Base-by-base conservation (phyloP, 2,113 vertebrate genomes). In the Nettapus auritus region DNA sequence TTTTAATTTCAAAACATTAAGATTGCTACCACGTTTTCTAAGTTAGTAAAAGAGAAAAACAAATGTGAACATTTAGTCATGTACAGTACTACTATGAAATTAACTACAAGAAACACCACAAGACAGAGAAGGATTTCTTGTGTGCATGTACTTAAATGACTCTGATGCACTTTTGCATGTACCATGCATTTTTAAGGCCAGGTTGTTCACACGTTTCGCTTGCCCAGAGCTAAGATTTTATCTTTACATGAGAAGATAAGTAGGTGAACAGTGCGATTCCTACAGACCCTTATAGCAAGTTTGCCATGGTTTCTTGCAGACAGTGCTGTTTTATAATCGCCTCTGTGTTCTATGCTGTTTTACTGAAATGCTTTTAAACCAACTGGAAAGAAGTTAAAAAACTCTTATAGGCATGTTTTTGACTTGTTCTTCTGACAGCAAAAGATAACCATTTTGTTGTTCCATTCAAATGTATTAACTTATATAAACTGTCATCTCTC, bases 331-430 rank as follows among this genome's bases (percentile, higher is more conserved):
- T 89, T 94, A 21, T 90, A 94, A 88, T 67, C 84, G 75, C 96
- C 95, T 97, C 97, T 94, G 91, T 96, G 91, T 97, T 86, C 92
- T 97, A 88, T 28, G 88, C 94, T 96, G 38, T 84, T 96, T 93
- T 90, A 89, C 76, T 82, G 80, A 97, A 94, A 94, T 94, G 97
- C 93, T 98, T 97, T 97, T 87, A 69, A 96, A 90, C 64, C 82
- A 90, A 86, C 78, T 93, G 77, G 90, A 91, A 90, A 78, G 77
- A 75, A 34, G 46, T 80, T 67, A 85, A 53, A 90, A 19, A 69
- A 88, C 75, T 96, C 86, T 88, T 94, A 82, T 68, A 71, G 87
- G 97, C 97, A 98, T 97, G 98, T 97, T 97, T 98, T 93, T 97
- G 89, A 96, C 93, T 69, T 2, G 25, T 93, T 97, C 94, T 97